Evolutionary conservation across 1,140 invertebrate genomes (phyloP), one percentile per base, ranked within the genome.

Genomic region (Mya arenaria): DNA sequence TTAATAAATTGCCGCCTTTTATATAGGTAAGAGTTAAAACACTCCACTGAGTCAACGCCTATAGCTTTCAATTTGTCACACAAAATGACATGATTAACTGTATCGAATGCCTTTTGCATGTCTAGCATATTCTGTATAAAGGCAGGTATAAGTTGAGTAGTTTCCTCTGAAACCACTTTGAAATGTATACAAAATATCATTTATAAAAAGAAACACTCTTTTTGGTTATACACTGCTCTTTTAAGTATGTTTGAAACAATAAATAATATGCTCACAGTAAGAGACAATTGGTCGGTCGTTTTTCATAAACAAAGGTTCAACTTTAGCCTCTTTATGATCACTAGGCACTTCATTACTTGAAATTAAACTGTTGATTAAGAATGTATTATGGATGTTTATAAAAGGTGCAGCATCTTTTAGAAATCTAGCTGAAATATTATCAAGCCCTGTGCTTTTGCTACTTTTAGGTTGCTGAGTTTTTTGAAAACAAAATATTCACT

Each of bases 221-320:
- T 6, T 36, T 6, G 30, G 25, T 62, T 5, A 28, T 32, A 62
- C 5, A 28, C 28, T 62, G 28, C n/a, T 32, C n/a, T 13, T 34
- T 65, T 30, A 15, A 65, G 39, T 19, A 6, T 36, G 36, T 65
- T 65, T 2, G 30, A 65, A 3, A 65, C 62, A 36, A 37, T 65
- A 15, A 10, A 37, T 32, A n/a, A 8, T 3, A 37, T 65, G n/a
- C n/a, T n/a, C n/a, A n/a, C n/a, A 36, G 19, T 65, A 37, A 5
- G 30, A 32, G 15, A 65, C 28, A 36, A 37, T 23, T 5, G 58
- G 23, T 34, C 34, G n/a, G 5, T 5, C 8, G 23, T 65, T 65
- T 65, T 65, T 65, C 62, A 37, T 65, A 37, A 65, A 65, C 34
- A 65, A 19, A n/a, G 62, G 62, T 4, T 5, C 28, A 28, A 62